phyloP scores from a whole-genome alignment of 2,888 invertebrate genomes.

The Orchesella flavescens region DNA sequence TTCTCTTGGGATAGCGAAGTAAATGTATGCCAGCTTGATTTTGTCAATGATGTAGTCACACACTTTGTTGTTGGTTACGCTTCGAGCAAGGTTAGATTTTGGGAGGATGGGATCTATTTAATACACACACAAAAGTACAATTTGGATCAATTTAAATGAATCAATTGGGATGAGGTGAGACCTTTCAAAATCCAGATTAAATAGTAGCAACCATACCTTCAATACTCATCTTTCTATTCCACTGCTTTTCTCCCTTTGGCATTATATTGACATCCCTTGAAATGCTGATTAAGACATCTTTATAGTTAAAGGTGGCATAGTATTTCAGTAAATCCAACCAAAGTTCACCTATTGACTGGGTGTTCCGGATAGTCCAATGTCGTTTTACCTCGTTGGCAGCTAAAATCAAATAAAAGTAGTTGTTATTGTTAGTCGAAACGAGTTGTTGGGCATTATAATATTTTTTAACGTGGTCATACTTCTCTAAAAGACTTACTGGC shows the following conservation, averaged over 20 bases:
- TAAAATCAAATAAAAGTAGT: slow-evolving; percentile 42
- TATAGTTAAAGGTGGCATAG: slow-evolving; percentile 73
- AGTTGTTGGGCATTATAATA: neutral
- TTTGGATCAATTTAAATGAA: neutral
- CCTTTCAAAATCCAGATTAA: no score
- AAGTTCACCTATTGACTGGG: slow-evolving; percentile 73
- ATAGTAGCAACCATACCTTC: slow-evolving; percentile 72
- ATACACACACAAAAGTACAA: slow-evolving; percentile 47
- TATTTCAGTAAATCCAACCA: slow-evolving; percentile 74
- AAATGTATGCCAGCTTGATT: slow-evolving; percentile 75
- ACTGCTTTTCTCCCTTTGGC: slow-evolving; percentile 73
- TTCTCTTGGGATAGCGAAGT: slow-evolving; percentile 75
- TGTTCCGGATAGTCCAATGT: slow-evolving; percentile 73
- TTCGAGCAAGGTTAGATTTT: slow-evolving; percentile 75
- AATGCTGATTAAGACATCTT: slow-evolving; percentile 72
- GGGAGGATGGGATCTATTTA: slow-evolving; percentile 75
- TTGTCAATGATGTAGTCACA: slow-evolving; percentile 76
- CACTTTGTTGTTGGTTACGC: slow-evolving; percentile 74
- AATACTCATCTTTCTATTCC: slow-evolving; percentile 74
- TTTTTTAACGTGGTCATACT: neutral
- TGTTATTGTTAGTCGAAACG: neutral
- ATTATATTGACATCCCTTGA: slow-evolving; percentile 66
- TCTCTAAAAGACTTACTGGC: slow-evolving; percentile 63
- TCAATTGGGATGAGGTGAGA: no score
- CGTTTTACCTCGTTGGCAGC: slow-evolving; percentile 67